Conservation (phyloP, 2,888 invertebrate genomes). For the Parochlus steinenii region DNA sequence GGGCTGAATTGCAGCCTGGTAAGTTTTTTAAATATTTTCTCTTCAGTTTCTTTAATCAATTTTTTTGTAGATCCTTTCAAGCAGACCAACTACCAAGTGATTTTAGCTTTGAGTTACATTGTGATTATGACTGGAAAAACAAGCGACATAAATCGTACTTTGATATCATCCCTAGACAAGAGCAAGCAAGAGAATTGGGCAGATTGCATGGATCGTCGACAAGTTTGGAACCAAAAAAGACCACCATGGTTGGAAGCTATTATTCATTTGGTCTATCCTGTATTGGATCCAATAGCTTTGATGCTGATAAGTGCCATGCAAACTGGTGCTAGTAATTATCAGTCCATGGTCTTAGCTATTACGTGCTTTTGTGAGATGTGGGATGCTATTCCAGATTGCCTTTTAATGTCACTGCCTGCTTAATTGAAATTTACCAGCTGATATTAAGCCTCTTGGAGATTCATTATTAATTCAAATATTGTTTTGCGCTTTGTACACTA, state of each 20-base stretch:
- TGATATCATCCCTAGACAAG: slow-evolving; percentile 44
- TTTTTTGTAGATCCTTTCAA: slow-evolving; percentile 30
- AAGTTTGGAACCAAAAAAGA: slow-evolving; percentile 67
- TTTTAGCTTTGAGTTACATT: slow-evolving; percentile 45
- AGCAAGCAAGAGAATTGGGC: slow-evolving; percentile 43
- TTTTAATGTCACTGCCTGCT: slow-evolving; percentile 38
- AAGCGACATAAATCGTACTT: slow-evolving; percentile 41
- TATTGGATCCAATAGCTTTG: slow-evolving; percentile 45
- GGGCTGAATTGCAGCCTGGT: slow-evolving; percentile 12
- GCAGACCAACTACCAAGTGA: slow-evolving; percentile 38
- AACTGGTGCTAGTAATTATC: slow-evolving; percentile 64
- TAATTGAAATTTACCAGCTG: slow-evolving; percentile 55
- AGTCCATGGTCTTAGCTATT: slow-evolving; percentile 26
- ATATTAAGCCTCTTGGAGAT: slow-evolving; percentile 46
- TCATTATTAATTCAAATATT: slow-evolving; percentile 57
- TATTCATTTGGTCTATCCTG: slow-evolving; percentile 42
- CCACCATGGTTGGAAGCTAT: slow-evolving; percentile 64
- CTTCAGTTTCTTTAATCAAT: no score
- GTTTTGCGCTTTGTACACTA: slow-evolving; percentile 49
- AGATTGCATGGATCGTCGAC: slow-evolving; percentile 54
- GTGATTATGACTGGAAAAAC: slow-evolving; percentile 45
- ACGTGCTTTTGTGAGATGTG: slow-evolving; percentile 34
- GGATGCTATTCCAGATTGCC: slow-evolving; percentile 44
- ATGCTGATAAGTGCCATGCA: slow-evolving; percentile 52
- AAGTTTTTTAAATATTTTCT: no score